Evolutionary conservation across 2,113 vertebrate genomes (phyloP), one percentile per base, ranked within the genome.

Genomic region (Chionis minor): DNA sequence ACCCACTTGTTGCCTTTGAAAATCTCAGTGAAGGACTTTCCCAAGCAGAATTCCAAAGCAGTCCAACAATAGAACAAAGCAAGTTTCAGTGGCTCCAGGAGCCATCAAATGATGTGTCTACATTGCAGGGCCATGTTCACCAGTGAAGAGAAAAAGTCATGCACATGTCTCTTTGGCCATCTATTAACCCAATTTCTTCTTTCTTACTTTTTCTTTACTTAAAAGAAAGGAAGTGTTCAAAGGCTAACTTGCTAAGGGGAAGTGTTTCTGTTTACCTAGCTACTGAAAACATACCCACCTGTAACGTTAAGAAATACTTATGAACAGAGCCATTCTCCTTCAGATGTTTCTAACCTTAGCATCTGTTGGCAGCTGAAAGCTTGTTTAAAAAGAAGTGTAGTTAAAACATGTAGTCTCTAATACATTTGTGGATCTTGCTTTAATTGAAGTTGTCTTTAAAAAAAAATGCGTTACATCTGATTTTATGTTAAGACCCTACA

Each of bases 91-190:
- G 45, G 23, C 35, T 70, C 49, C 35, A 18, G 71, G n/a, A 88
- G 58, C 26, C 28, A 18, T 14, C 19, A 45, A 27, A 45, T 0
- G 0, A 9, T 17, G 16, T 6, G 5, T 14, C 20, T 17, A 5
- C 17, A 7, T 47, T 35, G 13, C 38, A 66, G n/a, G 42, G 55
- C 33, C 33, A 27, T 1, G 0, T 42, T 40, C 38, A 44, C 14
- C 10, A 23, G 42, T 4, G 19, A 69, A 45, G 17, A 71, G 63
- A 52, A 42, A 51, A 56, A 51, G 33, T 8, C 3, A 0, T 66
- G 69, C 26, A 5, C 1, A 0, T 14, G 11, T 19, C 17, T 84
- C 52, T 42, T 38, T 33, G 35, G 9, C 28, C 38, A 21, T 65
- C 38, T 66, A 26, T 81, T 84, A 86, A 86, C 13, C 19, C 21